Evolutionary conservation across 2,888 invertebrate genomes (phyloP), one percentile per base, ranked within the genome.

Genomic region (Quadroppia sp.): DNA sequence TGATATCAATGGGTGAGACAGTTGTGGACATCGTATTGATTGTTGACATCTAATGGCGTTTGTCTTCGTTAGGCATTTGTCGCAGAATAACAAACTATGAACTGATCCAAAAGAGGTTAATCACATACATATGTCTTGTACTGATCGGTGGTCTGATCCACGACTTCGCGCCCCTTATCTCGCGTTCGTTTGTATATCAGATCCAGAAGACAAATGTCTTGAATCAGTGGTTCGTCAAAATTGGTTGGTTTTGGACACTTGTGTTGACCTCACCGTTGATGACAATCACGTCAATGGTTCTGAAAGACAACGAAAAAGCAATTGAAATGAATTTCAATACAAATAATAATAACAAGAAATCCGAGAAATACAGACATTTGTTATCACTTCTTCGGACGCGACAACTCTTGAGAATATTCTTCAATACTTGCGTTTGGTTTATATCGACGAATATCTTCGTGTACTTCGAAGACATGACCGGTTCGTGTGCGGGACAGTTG

Each of bases 241-340:
- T 73, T 45, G 76, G 75, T 45, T 76, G 76, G 76, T 56, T 72
- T 36, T 76, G 76, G 76, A 76, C 76, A n/a, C 9, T 48, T 6
- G 7, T 61, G 4, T 40, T 74, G 15, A 40, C 70, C 1, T 25
- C 32, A 13, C 76, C 76, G n/a, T 69, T 76, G 23, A 64, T 75
- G 17, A n/a, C 36, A 7, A 30, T 75, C 25, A 67, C 75, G 11
- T 32, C 45, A 32, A 15, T 20, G 36, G 20, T 36, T 23, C 28
- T 56, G 20, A n/a, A 61, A 20, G 32, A 56, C 28, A 13, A 20
- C 2, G 4, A 28, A 13, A 42, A 36, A 13, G 20, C 23, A 11
- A 23, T 40, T 40, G n/a, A 48, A 17, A 32, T 50, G 11, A 30
- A 30, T 71, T 15, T 48, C 23, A 45, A 20, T 72, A 40, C 20